A percentile compares a stretch with the other conserved stretches of the same genome.
Evolutionary conservation across 1,140 invertebrate species (phyloP).

Genomic region (Lanistes nyassanus): DNA sequence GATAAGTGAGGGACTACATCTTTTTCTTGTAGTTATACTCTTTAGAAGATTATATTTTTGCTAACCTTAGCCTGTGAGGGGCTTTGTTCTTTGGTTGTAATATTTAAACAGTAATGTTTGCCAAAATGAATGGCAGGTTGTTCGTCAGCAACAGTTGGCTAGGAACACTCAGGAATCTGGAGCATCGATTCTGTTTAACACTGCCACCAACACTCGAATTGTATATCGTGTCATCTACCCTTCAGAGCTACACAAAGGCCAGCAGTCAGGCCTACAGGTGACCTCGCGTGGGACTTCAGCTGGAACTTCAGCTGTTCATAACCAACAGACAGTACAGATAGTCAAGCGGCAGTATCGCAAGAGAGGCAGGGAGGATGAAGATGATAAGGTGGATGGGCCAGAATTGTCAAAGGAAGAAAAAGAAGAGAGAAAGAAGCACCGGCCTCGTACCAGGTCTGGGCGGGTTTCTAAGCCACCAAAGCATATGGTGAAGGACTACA

Average conservation of each 20-base stretch:
- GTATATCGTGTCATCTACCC: slow-evolving; percentile 72
- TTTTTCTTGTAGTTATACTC: too few relatives aligned
- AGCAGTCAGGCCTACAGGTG: slow-evolving; percentile 9
- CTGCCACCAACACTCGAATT: slow-evolving; percentile 72
- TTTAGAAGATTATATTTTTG: too few relatives aligned
- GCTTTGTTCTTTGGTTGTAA: too few relatives aligned
- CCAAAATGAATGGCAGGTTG: slow-evolving; percentile 59
- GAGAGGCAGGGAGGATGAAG: slow-evolving; percentile 59
- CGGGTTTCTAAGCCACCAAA: slow-evolving; percentile 75
- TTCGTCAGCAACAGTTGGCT: slow-evolving; percentile 70
- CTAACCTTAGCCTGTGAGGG: too few relatives aligned
- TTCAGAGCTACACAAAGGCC: slow-evolving; percentile 62
- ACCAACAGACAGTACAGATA: slow-evolving; percentile 32
- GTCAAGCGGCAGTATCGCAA: slow-evolving; percentile 50
- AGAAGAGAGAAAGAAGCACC: slow-evolving; percentile 72
- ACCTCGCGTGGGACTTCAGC: background rate
- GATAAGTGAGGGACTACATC: too few relatives aligned
- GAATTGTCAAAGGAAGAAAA: slow-evolving; percentile 69
- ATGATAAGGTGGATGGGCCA: slow-evolving; percentile 61
- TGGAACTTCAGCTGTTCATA: slow-evolving; percentile 34
- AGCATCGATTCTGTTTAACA: slow-evolving; percentile 70
- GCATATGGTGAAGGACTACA: slow-evolving; percentile 78
- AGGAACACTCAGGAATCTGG: slow-evolving; percentile 58
- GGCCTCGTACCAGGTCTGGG: slow-evolving; percentile 73
- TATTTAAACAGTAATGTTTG: too few relatives aligned